These are phyloP conservation scores for Drosophila burlai DNA, from an alignment of 1,140 invertebrate species.

Conservation along the genomic window DNA sequence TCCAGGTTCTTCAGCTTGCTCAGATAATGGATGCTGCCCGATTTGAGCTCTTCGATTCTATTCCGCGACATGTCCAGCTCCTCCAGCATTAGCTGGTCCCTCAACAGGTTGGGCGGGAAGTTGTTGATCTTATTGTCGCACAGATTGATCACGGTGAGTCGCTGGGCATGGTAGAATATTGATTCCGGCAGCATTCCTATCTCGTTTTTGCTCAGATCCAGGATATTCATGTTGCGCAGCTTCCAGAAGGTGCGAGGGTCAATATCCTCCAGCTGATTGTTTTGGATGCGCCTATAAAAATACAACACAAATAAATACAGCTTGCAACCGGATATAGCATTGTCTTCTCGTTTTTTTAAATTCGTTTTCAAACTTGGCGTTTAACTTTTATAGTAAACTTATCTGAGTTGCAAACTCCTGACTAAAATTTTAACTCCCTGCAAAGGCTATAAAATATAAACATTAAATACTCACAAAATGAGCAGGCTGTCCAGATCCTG, in stretches of 20 bases:
- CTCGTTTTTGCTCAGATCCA: slow-evolving; percentile 91
- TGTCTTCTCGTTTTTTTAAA: too few relatives aligned
- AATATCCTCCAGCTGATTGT: slow-evolving; percentile 90
- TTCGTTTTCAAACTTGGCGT: too few relatives aligned
- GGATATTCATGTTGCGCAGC: slow-evolving; percentile 88
- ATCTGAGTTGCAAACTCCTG: neutral
- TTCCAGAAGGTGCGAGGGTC: slow-evolving; percentile 88
- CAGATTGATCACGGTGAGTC: slow-evolving; percentile 89
- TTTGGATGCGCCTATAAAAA: slow-evolving; percentile 88
- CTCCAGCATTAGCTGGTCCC: slow-evolving; percentile 86
- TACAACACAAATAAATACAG: slow-evolving; percentile 9
- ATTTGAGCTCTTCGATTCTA: slow-evolving; percentile 86
- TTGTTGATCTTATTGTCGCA: slow-evolving; percentile 89
- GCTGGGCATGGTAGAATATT: slow-evolving; percentile 88
- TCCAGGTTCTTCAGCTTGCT: slow-evolving; percentile 87
- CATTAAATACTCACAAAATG: slow-evolving; percentile 87
- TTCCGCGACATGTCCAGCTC: slow-evolving; percentile 89
- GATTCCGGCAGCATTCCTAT: slow-evolving; percentile 87
- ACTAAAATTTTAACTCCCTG: neutral
- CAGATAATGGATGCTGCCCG: slow-evolving; percentile 87
- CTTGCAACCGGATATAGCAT: too few relatives aligned
- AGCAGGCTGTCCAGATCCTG: slow-evolving; percentile 89
- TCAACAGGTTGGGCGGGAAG: slow-evolving; percentile 86
- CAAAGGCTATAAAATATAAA: neutral
- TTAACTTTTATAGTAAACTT: too few relatives aligned